A percentile compares a stretch with the other conserved stretches of the same genome.
phyloP scores from a whole-genome alignment of 2,797 vertebrate species.

The Spheniscus humboldti region DNA sequence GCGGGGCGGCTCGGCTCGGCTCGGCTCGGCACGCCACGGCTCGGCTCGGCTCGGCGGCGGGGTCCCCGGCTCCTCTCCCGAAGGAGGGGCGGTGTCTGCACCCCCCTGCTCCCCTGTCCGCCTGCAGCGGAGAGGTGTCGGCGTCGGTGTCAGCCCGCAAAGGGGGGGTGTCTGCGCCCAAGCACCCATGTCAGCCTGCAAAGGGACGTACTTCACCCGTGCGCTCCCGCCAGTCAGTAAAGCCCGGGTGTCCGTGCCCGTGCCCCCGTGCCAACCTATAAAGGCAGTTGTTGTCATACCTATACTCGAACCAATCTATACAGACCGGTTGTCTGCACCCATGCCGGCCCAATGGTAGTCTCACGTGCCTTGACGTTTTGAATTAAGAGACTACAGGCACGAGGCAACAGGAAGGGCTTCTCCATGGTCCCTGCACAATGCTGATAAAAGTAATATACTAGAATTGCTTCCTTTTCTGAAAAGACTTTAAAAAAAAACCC shows the following conservation, averaged over 20 bases:
- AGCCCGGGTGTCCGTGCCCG: neutral
- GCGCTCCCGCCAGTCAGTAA: neutral
- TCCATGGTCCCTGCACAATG: rapidly evolving
- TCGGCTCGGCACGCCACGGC: too few relatives aligned
- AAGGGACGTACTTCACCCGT: neutral
- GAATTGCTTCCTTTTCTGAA: neutral
- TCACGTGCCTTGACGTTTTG: rapidly evolving
- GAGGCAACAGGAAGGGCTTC: neutral
- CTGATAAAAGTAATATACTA: neutral
- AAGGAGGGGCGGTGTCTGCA: neutral
- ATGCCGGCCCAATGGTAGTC: rapidly evolving
- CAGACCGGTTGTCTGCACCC: neutral
- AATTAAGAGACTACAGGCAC: rapidly evolving
- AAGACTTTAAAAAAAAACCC: neutral
- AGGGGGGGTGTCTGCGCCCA: neutral
- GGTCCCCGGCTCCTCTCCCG: neutral
- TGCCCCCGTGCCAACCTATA: neutral
- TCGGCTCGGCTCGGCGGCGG: neutral
- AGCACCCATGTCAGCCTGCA: neutral
- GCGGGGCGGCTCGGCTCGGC: too few relatives aligned
- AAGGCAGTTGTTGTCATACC: neutral
- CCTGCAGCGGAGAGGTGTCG: neutral
- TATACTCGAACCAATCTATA: rapidly evolving
- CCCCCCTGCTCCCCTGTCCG: neutral
- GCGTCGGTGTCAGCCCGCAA: neutral